Conservation (phyloP, 64 coral and sea anemone species). For the Actinia equina region DNA sequence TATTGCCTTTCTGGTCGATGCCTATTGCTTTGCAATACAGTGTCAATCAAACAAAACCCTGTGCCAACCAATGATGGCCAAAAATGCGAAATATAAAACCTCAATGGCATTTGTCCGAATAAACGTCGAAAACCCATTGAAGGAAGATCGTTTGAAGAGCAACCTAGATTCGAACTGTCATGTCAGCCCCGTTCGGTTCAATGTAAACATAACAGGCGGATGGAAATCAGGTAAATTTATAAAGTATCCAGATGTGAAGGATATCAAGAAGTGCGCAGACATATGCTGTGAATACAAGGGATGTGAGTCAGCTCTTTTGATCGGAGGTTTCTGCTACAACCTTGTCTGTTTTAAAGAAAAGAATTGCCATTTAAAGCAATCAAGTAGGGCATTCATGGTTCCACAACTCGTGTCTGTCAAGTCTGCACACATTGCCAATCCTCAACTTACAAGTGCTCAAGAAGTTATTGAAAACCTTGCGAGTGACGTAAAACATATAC, state of each 20-base stretch:
- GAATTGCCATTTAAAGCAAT: conserved; percentile 41
- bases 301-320: conserved; percentile 64
- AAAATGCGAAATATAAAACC: conserved; percentile 33
- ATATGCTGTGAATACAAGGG: conserved; percentile 54
- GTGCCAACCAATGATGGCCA: conserved; percentile 49
- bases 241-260: conserved; percentile 48
- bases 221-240: conserved; percentile 83
- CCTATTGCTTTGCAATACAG: conserved; percentile 51
- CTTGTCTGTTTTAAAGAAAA: conserved; percentile 62
- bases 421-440: neutral
- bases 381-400: conserved; percentile 54
- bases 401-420: conserved; percentile 55
- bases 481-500: neutral
- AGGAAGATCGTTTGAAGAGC: neutral
- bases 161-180: conserved; percentile 52
- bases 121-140: neutral
- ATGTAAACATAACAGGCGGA: conserved; percentile 80
- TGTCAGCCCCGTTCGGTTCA: conserved; percentile 33
- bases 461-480: neutral
- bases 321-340: conserved; percentile 67
- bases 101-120: conserved; percentile 45
- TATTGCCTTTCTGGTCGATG: conserved; percentile 73
- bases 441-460: neutral
- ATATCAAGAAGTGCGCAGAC: conserved; percentile 45
- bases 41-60: conserved; percentile 28